These are phyloP conservation scores for Mastigias papua DNA, from an alignment of 30 jellyfish, hydroid and myxozoan species.

Conservation along the genomic window DNA sequence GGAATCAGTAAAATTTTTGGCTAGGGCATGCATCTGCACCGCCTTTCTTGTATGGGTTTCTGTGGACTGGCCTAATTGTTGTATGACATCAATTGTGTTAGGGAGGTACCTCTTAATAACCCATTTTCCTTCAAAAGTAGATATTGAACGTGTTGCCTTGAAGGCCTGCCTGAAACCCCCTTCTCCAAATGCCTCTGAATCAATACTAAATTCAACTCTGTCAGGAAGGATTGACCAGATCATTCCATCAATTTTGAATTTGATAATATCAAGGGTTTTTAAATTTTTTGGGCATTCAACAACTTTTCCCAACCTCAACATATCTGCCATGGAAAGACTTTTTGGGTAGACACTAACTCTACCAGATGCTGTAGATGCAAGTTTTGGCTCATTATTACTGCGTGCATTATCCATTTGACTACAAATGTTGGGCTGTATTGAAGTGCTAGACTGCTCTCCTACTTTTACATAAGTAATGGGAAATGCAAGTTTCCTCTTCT, in stretches of 20 bases:
- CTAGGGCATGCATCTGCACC: constrained; percentile 61
- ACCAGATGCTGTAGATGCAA: constrained; percentile 2
- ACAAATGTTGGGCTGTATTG: neutral
- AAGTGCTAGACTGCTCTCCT: neutral
- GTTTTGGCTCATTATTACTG: constrained; percentile 8
- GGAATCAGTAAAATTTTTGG: constrained; percentile 38
- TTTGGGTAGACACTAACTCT: too few relatives aligned
- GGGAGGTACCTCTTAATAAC: constrained; percentile 47
- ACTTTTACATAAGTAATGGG: neutral
- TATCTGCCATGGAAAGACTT: constrained; percentile 48
- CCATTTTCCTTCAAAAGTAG: constrained; percentile 25
- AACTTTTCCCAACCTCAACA: constrained; percentile 55
- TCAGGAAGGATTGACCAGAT: constrained; percentile 48
- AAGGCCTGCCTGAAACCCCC: constrained; percentile 67
- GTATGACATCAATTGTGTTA: constrained; percentile 21
- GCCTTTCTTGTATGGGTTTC: constrained; percentile 33
- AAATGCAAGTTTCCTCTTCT: neutral
- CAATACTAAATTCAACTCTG: constrained; percentile 49
- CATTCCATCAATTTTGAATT: constrained; percentile 32
- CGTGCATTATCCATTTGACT: constrained; percentile 12
- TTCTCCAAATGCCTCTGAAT: constrained; percentile 50
- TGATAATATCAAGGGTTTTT: constrained; percentile 11
- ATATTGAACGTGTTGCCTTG: constrained; percentile 42
- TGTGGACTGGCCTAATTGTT: constrained; percentile 25
- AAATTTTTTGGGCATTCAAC: constrained; percentile 31